Evolutionary conservation across 2,113 vertebrate genomes (phyloP), one percentile per base, ranked within the genome.

Genomic region (Psilopogon haemacephalus): DNA sequence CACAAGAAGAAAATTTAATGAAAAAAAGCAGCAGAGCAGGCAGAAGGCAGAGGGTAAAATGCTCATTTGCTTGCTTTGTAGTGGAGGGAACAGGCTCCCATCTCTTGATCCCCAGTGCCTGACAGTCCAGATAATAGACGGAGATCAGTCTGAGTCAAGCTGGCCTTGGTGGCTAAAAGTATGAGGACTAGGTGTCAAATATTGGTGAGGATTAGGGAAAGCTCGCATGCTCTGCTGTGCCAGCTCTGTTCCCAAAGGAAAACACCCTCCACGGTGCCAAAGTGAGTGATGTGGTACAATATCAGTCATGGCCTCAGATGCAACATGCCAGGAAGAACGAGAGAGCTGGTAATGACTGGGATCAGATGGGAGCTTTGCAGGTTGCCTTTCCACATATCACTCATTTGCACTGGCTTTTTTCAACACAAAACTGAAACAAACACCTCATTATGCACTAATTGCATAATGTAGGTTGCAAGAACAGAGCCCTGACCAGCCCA

Each of bases 371-470:
- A 94, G 63, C 63, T 87, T 90, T 79, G 85, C 81, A 86, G 71
- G 75, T 78, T 19, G 4, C 55, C 33, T 79, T 85, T 86, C 58
- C 56, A 80, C 37, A 2, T 83, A 54, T 54, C 46, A 50, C 67
- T 75, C 58, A 37, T 71, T 93, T 62, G 56, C 85, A 83, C 48
- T 24, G 65, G 13, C 28, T 94, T 90, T 94, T 94, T 89, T 59
- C 84, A 84, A 94, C 86, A 93, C 84, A 91, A 80, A 83, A 58
- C 42, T 7, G 65, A 86, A 94, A 75, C 88, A 81, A 94, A 92
- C 69, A 63, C 72, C 67, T 95, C 71, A 79, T 88, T 48, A 91
- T 91, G 87, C 84, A 75, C 33, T 63, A 87, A 17, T 38, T 86
- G 70, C 86, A 52, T 78, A 55, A 94, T 42, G 32, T 12, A 92